phyloP scores from a whole-genome alignment of 2,113 vertebrate genomes.

The Crotalus helleri region DNA sequence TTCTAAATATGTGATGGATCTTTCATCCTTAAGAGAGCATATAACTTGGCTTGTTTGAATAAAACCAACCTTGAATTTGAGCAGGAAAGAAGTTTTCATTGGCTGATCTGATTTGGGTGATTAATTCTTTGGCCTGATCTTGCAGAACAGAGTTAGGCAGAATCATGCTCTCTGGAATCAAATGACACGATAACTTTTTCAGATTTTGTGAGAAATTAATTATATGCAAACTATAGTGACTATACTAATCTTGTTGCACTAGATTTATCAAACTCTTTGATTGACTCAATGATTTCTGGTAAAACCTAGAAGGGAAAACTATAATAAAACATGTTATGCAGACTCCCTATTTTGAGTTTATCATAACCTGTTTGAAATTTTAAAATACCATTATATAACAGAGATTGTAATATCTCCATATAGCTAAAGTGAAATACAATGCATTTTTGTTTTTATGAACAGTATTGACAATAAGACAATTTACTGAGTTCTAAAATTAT shows the following conservation, averaged over 20 bases:
- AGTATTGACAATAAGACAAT: background rate
- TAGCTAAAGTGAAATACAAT: background rate
- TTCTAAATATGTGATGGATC: background rate
- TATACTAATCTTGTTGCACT: background rate
- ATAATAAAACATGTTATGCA: background rate
- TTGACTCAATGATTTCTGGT: background rate
- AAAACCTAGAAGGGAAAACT: background rate
- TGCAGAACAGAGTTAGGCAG: background rate
- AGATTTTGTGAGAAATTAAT: background rate
- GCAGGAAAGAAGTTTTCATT: background rate
- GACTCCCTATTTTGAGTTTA: background rate
- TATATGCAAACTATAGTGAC: background rate
- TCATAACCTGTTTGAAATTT: background rate
- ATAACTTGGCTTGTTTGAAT: background rate
- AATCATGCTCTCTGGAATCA: background rate
- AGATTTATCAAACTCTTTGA: background rate
- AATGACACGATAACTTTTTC: background rate
- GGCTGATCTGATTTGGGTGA: background rate
- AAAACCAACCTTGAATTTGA: background rate
- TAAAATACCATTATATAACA: background rate
- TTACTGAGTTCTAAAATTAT: background rate
- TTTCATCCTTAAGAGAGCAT: background rate
- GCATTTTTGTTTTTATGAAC: slow-evolving; percentile 9
- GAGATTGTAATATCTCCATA: background rate
- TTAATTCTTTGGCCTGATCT: background rate